A percentile compares a stretch with the other conserved stretches of the same genome.
Conservation (phyloP, 2,888 invertebrate species). For the Trachelus stipa region DNA sequence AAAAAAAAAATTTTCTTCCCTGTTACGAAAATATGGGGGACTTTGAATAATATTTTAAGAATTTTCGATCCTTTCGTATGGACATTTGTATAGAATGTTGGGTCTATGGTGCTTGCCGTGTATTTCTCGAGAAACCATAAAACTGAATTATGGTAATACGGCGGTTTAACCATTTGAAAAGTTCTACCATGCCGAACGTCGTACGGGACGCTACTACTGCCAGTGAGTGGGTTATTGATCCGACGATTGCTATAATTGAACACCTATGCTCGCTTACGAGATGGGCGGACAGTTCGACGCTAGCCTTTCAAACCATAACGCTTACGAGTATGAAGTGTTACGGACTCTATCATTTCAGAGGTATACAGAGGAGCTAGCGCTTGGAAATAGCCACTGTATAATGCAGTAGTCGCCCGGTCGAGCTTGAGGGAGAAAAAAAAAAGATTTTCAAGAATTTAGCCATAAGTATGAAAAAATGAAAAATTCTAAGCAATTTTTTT, state of each 20-base stretch:
- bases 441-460: too few relatives aligned
- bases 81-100: not conserved
- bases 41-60: too few relatives aligned
- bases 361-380: not conserved
- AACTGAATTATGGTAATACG: not conserved
- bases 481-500: not conserved
- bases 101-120: not conserved
- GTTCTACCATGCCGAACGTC: not conserved
- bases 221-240: slow-evolving; percentile 16
- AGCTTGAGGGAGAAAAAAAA: not conserved
- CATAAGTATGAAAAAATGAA: not conserved
- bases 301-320: slow-evolving; percentile 13
- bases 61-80: too few relatives aligned
- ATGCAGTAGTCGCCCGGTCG: not conserved
- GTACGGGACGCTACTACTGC: not conserved
- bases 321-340: not conserved
- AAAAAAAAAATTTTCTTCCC: not conserved
- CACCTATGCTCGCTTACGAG: slow-evolving; percentile 21
- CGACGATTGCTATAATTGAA: slow-evolving; percentile 26
- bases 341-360: not conserved
- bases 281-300: slow-evolving; percentile 26
- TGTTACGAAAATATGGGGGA: too few relatives aligned
- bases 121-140: not conserved
- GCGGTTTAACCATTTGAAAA: not conserved
- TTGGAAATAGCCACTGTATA: not conserved